Base-by-base conservation (phyloP, 2,888 invertebrate genomes). In the Chrysomela aeneicollis region DNA sequence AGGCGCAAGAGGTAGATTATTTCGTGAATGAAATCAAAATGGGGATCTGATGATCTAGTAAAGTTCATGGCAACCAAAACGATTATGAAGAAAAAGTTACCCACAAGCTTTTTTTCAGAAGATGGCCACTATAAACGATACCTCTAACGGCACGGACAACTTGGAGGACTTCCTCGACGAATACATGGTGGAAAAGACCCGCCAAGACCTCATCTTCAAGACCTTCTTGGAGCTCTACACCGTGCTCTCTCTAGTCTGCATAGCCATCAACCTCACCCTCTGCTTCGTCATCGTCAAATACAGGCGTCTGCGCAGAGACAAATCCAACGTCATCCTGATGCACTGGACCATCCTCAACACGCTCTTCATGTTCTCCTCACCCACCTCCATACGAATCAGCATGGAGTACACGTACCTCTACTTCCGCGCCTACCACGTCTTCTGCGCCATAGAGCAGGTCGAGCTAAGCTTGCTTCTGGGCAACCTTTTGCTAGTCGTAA, bases 201-300 rank as follows among this genome's bases (percentile, higher is more conserved):
- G 17, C 15, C 18, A 2, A 6, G 49, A 51, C 19, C 17, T 53
- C 10, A 10, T 58, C 19, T 47, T 47, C 18, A 50, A 17, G 21
- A 53, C 59, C 12, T 66, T 53, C 51, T 46, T 70, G 18, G 67
- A 70, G 46, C 2, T 70, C 5, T 67, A 53, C 46, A 67, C 65
- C n/a, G n/a, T 66, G 2, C 51, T 67, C 0, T 51, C 70, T 1
- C 8, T 66, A 2, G 10, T 66, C 9, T 70, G 70, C 35, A 47
- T 68, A 18, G 59, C 62, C 22, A 57, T 60, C 12, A 67, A 67
- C 42, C 17, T 70, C n/a, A 18, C 70, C 26, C 53, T 70, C 32
- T 52, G 61, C 30, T 69, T 61, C 15, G 66, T 69, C 32, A 67
- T 68, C 32, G 0, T 67, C 4, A 68, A 66, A 61, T 67, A 69